Evolutionary conservation across 2,113 vertebrate genomes (phyloP).

Genomic region (Puma concolor): DNA sequence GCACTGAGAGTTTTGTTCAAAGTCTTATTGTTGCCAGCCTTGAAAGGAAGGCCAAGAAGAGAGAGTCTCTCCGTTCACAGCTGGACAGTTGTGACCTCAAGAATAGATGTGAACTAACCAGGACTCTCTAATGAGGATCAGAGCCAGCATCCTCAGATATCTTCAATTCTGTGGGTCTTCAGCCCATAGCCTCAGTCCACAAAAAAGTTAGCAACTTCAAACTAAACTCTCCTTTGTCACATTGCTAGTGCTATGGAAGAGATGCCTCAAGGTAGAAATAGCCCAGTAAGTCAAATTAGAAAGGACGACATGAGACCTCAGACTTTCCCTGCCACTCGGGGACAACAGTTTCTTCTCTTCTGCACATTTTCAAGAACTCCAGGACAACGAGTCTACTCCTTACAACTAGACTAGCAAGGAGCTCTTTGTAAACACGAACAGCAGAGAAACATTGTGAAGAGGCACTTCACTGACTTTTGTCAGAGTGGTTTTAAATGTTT

Average conservation of each 20-base stretch:
- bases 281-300: not conserved
- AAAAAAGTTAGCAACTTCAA: not conserved
- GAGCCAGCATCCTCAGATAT: not conserved
- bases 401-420: not conserved
- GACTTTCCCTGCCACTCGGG: not conserved
- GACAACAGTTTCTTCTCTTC: not conserved
- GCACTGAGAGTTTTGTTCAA: not conserved
- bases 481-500: conserved; percentile 23
- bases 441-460: not conserved
- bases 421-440: not conserved
- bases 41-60: not conserved
- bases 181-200: not conserved
- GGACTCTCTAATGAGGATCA: not conserved
- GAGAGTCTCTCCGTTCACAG: not conserved
- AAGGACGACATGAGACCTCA: not conserved
- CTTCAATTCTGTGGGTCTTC: not conserved
- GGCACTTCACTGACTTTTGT: not conserved
- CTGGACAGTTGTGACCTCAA: not conserved
- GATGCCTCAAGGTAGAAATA: not conserved
- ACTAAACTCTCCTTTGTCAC: not conserved
- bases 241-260: not conserved
- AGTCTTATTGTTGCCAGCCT: not conserved
- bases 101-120: not conserved
- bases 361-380: not conserved
- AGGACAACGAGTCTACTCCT: not conserved